Conservation (phyloP, 92 coral and sea anemone genomes). For the Porites divaricata region DNA sequence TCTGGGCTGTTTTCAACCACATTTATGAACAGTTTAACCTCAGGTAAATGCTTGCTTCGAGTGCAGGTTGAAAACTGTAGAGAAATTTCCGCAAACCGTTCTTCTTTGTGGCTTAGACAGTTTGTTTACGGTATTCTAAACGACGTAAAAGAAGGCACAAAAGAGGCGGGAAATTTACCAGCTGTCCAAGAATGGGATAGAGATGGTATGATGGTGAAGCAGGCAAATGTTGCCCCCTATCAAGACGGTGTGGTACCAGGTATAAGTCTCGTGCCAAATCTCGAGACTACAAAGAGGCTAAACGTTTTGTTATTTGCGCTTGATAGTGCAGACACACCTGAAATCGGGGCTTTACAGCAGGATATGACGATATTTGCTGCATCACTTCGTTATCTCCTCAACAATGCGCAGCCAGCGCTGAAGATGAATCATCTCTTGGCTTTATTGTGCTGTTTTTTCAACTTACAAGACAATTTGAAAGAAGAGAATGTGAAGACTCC, state of each 20-base stretch:
- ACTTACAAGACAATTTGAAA: not conserved
- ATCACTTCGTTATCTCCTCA: constrained; percentile 69
- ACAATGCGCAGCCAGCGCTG: constrained; percentile 57
- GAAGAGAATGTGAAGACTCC: not conserved
- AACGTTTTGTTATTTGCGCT: constrained; percentile 31
- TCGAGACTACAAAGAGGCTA: constrained; percentile 30
- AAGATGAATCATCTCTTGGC: constrained; percentile 50
- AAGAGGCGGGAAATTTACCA: not conserved
- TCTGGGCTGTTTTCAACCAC: constrained; percentile 64
- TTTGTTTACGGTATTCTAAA: constrained; percentile 60
- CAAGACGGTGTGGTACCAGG: constrained; percentile 40
- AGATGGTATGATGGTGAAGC: constrained; percentile 31
- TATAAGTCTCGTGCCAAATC: constrained; percentile 48
- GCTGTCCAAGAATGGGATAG: constrained; percentile 72
- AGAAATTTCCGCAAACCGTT: constrained; percentile 68
- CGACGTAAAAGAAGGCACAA: not conserved
- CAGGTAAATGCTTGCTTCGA: constrained; percentile 60
- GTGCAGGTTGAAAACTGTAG: constrained; percentile 70
- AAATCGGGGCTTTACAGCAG: constrained; percentile 36
- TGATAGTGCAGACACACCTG: constrained; percentile 17
- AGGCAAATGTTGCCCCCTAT: constrained; percentile 34
- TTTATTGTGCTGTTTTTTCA: constrained; percentile 43
- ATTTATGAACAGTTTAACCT: constrained; percentile 50
- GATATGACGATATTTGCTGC: constrained; percentile 39
- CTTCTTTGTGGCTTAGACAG: constrained; percentile 64